phyloP scores from a whole-genome alignment of 2,113 vertebrate genomes.

The Tonatia bakeri region DNA sequence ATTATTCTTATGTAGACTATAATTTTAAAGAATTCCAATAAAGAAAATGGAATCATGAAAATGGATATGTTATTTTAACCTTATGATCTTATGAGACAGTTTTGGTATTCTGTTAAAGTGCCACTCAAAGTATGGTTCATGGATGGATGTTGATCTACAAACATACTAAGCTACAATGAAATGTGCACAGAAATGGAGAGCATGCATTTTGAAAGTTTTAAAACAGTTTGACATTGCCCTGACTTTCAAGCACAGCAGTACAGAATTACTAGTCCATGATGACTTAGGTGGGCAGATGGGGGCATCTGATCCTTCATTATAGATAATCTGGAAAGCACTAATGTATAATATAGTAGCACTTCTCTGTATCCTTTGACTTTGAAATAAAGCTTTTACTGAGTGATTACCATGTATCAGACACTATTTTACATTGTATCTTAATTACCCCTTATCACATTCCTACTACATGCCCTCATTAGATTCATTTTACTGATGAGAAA shows the following conservation, averaged over 20 bases:
- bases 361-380: background rate
- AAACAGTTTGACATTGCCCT: background rate
- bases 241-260: background rate
- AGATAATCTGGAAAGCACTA: background rate
- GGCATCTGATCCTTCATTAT: background rate
- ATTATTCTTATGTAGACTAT: background rate
- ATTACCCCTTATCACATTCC: background rate
- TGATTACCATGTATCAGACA: background rate
- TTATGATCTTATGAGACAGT: background rate
- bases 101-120: background rate
- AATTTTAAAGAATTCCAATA: slow-evolving; percentile 17
- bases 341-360: background rate
- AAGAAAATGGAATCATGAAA: background rate
- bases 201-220: background rate
- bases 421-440: background rate
- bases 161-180: background rate
- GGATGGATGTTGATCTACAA: background rate
- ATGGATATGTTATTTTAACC: background rate
- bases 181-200: background rate
- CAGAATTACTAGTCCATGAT: background rate
- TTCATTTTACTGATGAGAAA: background rate
- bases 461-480: background rate
- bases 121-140: background rate
- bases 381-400: background rate
- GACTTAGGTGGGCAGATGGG: background rate